phyloP scores from a whole-genome alignment of 2,797 vertebrate genomes.

The Leucoraja ocellata region DNA sequence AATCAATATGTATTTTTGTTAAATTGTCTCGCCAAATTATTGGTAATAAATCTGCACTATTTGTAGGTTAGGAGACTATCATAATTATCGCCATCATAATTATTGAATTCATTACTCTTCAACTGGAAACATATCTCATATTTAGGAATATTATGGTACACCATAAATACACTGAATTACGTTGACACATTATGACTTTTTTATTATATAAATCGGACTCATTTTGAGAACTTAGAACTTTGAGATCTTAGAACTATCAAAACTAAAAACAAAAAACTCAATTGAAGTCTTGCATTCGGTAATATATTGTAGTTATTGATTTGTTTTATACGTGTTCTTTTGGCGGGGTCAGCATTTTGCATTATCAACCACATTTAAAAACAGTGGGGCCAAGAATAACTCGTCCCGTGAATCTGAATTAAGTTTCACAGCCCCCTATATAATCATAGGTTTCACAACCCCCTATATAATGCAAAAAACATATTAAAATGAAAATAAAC shows the following conservation, averaged over 20 bases:
- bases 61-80: constrained; percentile 79
- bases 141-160: constrained; percentile 23
- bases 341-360: constrained; percentile 18
- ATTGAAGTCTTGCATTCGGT: neutral
- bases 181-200: constrained; percentile 6
- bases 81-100: constrained; percentile 76
- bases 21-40: constrained; percentile 70
- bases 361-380: constrained; percentile 7
- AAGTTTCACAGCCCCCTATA: neutral
- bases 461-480: neutral
- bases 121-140: constrained; percentile 62
- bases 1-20: constrained; percentile 28
- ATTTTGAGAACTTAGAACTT: constrained; percentile 19
- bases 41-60: constrained; percentile 78
- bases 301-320: constrained; percentile 16
- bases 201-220: constrained; percentile 21
- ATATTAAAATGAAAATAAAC: neutral
- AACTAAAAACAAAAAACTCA: constrained; percentile 19
- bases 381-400: neutral
- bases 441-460: neutral
- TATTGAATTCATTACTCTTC: constrained; percentile 81
- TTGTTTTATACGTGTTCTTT: neutral
- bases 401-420: constrained; percentile 10
- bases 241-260: neutral
- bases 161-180: constrained; percentile 20